Conservation (phyloP, 1,140 invertebrate genomes). For the Spodoptera frugiperda region DNA sequence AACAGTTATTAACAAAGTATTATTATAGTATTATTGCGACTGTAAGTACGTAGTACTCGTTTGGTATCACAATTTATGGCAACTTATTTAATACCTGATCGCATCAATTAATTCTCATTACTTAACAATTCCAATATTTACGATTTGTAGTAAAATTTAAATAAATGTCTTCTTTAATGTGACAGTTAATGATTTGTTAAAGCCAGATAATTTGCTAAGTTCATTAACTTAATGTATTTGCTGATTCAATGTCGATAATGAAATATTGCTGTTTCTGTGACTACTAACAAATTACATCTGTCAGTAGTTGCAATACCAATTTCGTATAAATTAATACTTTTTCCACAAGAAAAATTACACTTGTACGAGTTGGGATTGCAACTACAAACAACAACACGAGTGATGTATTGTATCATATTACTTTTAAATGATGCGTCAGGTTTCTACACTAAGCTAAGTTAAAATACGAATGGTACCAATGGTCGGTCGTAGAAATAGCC, state of each 20-base stretch:
- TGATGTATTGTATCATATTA: neutral
- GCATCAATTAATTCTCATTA: slow-evolving; percentile 9
- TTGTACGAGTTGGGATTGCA: neutral
- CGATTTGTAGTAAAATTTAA: no score
- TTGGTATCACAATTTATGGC: slow-evolving; percentile 84
- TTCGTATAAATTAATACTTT: neutral
- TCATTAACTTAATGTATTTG: neutral
- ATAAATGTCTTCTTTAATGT: no score
- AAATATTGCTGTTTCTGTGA: neutral
- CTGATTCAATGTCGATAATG: neutral
- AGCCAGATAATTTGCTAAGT: no score
- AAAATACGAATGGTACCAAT: slow-evolving; percentile 78
- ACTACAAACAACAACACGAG: neutral
- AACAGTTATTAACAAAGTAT: slow-evolving; percentile 51
- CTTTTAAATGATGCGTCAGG: slow-evolving; percentile 27
- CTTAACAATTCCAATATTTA: no score
- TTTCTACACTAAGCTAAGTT: slow-evolving; percentile 51
- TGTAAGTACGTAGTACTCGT: slow-evolving; percentile 64
- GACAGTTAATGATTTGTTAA: no score
- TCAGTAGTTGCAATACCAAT: neutral
- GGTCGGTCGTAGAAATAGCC: slow-evolving; percentile 80
- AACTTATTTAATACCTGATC: slow-evolving; percentile 59
- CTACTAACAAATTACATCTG: neutral
- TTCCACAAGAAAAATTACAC: slow-evolving; percentile 20
- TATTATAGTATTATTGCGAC: slow-evolving; percentile 58